These are phyloP conservation scores for Pimephales promelas DNA, from an alignment of 2,113 vertebrate genomes.

Conservation along the genomic window DNA sequence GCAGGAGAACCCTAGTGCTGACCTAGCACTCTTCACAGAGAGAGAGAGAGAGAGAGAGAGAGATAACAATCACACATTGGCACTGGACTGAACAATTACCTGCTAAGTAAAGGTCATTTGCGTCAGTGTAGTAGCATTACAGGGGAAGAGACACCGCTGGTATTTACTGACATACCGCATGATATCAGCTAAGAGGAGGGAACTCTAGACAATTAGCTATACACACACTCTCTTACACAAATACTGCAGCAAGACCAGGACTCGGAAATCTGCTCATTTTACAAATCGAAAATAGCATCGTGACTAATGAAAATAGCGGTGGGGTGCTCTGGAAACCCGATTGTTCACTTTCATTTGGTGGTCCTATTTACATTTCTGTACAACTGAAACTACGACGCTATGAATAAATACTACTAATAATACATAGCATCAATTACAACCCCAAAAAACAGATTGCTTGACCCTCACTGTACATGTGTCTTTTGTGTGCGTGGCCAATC, in stretches of 20 bases:
- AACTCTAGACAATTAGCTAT: constrained; percentile 6
- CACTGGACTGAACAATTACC: constrained; percentile 79
- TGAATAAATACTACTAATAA: no score
- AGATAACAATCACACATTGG: constrained; percentile 90
- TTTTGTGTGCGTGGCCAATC: no score
- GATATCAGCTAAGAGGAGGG: constrained; percentile 34
- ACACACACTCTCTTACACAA: background rate
- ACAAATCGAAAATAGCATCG: background rate
- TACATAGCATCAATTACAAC: no score
- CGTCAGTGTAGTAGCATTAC: constrained; percentile 48
- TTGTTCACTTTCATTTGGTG: no score
- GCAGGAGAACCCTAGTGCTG: constrained; percentile 88
- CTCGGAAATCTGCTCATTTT: background rate
- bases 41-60: no score
- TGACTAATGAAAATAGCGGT: no score
- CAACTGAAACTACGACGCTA: no score
- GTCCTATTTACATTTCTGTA: no score
- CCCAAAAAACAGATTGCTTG: no score
- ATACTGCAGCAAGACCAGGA: background rate
- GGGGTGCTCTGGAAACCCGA: no score
- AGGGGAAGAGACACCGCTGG: constrained; percentile 29
- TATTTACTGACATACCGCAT: constrained; percentile 50
- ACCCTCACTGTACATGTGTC: no score
- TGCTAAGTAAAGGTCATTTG: constrained; percentile 87
- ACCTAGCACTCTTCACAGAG: constrained; percentile 89